phyloP scores from a whole-genome alignment of 1,140 invertebrate species.

The Theocolax elegans region DNA sequence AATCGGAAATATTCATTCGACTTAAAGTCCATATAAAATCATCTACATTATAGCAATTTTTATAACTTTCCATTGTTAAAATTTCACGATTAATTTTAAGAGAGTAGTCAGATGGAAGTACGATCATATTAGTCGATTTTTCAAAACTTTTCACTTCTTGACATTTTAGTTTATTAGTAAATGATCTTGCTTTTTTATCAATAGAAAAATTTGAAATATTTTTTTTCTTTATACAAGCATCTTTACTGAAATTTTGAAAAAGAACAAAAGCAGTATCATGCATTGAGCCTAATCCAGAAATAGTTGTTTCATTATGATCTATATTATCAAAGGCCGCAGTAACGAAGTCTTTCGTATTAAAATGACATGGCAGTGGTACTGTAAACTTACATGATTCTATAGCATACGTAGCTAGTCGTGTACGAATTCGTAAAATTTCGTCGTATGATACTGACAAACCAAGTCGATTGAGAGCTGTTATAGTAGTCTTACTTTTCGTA shows the following conservation, averaged over 20 bases:
- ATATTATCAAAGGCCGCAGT: conserved; percentile 19
- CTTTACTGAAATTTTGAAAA: background rate
- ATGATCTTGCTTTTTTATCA: conserved; percentile 3
- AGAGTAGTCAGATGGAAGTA: background rate
- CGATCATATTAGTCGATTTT: background rate
- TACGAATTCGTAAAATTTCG: conserved; percentile 5
- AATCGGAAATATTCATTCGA: background rate
- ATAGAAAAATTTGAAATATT: background rate
- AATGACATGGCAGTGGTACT: conserved; percentile 2
- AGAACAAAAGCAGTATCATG: background rate
- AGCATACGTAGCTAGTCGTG: background rate
- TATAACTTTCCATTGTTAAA: background rate
- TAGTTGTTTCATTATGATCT: conserved; percentile 5
- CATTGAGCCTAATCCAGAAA: background rate
- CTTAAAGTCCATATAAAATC: conserved; percentile 4
- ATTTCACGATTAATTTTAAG: background rate
- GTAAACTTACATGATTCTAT: background rate
- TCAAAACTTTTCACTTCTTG: background rate
- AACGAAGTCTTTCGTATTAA: background rate
- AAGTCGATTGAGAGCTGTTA: background rate
- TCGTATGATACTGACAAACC: conserved; percentile 13
- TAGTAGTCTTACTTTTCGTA: conserved; percentile 2
- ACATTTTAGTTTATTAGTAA: background rate
- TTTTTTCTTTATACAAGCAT: background rate
- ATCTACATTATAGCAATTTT: background rate